Evolutionary conservation across 2,113 vertebrate genomes (phyloP), one percentile per base, ranked within the genome.

Genomic region (Sinocyclocheilus maitianheensis): DNA sequence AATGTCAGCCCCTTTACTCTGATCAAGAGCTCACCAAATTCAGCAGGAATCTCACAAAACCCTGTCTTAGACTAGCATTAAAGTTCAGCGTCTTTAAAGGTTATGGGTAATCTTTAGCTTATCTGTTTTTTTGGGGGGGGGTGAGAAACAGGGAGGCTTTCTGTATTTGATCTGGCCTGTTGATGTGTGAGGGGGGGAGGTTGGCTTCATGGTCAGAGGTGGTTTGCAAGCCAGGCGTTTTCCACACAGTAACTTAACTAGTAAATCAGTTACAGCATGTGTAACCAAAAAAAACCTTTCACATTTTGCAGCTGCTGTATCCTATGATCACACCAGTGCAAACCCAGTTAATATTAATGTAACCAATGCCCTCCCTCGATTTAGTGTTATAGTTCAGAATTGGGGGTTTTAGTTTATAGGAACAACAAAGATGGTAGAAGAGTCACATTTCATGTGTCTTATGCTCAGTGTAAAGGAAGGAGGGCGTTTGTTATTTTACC

Each of bases 191-290:
- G 24, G 48, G 81, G 81, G 48, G 81, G 48, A 40, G 46, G 81
- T 83, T 72, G 18, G 22, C 58, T 62, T 81, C 79, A 67, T 81
- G 62, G 79, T 81, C 60, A 67, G 30, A 43, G 1, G 6, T 3
- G 4, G 30, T 43, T 51, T 65, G 62, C 60, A 67, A 67, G 24
- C 24, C 63, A 51, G 43, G 24, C 43, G 1, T 82, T 71, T 71
- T 55, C 26, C 26, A 77, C 78, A 69, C 22, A 55, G 55, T 71
- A 78, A 81, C 84, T 7, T 6, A 16, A 85, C 84, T 51, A 11
- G 87, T 88, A 75, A 88, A 86, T 88, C 80, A 88, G 87, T 85
- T 83, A 88, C 87, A 71, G 80, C 16, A 14, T 53, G 75, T 88
- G 87, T n/a, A 86, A 88, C 86, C 75, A 83, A n/a, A 20, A 81